phyloP scores from a whole-genome alignment of 2,113 vertebrate species.

The Psilopogon haemacephalus region DNA sequence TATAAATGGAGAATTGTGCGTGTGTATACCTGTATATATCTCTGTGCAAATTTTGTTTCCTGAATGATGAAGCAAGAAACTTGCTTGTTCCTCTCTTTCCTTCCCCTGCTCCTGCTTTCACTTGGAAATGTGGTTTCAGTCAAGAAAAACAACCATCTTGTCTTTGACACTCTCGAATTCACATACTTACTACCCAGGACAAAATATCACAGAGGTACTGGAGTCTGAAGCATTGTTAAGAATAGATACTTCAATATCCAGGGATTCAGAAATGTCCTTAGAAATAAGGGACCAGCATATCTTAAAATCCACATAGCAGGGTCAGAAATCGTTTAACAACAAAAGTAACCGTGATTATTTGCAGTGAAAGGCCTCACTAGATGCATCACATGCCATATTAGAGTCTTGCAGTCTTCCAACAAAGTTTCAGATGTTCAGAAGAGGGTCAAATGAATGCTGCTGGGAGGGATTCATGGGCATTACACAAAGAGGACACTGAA shows the following conservation, averaged over 20 bases:
- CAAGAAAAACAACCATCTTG: neutral
- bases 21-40: neutral
- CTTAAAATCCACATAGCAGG: neutral
- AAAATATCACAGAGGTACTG: neutral
- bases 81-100: neutral
- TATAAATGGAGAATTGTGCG: neutral
- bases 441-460: neutral
- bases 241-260: neutral
- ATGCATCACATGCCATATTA: rapidly evolving
- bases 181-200: neutral
- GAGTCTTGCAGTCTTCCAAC: neutral
- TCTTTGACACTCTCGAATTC: neutral
- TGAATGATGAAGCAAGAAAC: neutral
- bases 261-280: neutral
- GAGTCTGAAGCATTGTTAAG: neutral
- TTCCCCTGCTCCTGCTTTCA: neutral
- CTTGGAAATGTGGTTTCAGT: neutral
- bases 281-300: neutral
- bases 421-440: neutral
- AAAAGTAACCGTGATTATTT: neutral
- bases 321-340: neutral
- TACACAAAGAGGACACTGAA: neutral
- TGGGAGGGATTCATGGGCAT: neutral
- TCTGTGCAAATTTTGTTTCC: rapidly evolving
- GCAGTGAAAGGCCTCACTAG: neutral